These are phyloP conservation scores for Taenioides sp. DNA, from an alignment of 2,797 vertebrate species.

Conservation along the genomic window DNA sequence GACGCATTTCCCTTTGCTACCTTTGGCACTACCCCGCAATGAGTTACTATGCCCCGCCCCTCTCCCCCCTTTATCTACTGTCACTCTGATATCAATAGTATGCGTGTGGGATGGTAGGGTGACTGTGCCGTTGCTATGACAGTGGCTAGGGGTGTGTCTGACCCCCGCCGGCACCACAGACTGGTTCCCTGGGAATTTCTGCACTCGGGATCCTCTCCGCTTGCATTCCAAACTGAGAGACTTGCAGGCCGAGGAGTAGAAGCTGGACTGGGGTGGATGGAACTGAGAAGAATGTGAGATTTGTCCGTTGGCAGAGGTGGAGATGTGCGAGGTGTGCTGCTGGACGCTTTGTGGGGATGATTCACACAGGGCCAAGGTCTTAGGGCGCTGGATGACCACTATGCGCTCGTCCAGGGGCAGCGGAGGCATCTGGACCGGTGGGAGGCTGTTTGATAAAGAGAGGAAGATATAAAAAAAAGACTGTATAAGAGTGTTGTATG, in stretches of 20 bases:
- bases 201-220: slow-evolving; percentile 64
- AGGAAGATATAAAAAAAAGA: slow-evolving; percentile 46
- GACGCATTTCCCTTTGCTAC: slow-evolving; percentile 62
- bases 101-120: slow-evolving; percentile 81
- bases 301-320: slow-evolving; percentile 64
- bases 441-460: slow-evolving; percentile 62
- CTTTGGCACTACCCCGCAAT: slow-evolving; percentile 61
- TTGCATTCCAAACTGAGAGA: slow-evolving; percentile 79
- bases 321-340: slow-evolving; percentile 70
- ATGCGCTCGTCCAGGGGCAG: slow-evolving; percentile 84
- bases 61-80: slow-evolving; percentile 72
- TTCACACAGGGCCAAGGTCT: slow-evolving; percentile 77
- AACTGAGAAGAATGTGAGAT: slow-evolving; percentile 58
- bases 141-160: slow-evolving; percentile 68
- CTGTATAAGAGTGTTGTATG: slow-evolving; percentile 22
- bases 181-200: slow-evolving; percentile 68
- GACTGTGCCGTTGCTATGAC: slow-evolving; percentile 77
- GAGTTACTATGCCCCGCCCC: slow-evolving; percentile 68
- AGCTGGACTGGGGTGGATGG: slow-evolving; percentile 60
- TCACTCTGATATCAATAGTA: slow-evolving; percentile 79
- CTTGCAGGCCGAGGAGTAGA: slow-evolving; percentile 67
- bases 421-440: slow-evolving; percentile 82
- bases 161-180: slow-evolving; percentile 49
- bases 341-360: slow-evolving; percentile 71
- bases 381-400: slow-evolving; percentile 82